A percentile compares a stretch with the other conserved stretches of the same genome.
Conservation (phyloP, 2,888 invertebrate genomes). For the Spodoptera exigua region DNA sequence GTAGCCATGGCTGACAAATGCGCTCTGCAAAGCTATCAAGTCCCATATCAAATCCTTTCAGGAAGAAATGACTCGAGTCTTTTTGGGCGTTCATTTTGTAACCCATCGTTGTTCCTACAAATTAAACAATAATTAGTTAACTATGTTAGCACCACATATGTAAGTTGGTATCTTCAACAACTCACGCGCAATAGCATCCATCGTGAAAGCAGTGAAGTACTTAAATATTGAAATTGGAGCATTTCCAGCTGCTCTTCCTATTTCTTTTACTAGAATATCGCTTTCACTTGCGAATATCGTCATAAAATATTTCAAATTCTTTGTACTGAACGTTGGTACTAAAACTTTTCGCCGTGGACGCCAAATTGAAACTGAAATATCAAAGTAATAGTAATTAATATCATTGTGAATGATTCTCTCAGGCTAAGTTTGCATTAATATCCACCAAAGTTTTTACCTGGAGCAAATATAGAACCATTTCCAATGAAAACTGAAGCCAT, state of each 20-base stretch:
- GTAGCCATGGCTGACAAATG: slow-evolving; percentile 59
- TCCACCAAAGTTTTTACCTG: slow-evolving; percentile 60
- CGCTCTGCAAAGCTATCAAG: slow-evolving; percentile 35
- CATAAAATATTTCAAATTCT: slow-evolving; percentile 60
- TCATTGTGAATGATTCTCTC: too few species aligned
- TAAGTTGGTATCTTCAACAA: too few species aligned
- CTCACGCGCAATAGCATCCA: slow-evolving; percentile 60
- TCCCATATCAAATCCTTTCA: slow-evolving; percentile 48
- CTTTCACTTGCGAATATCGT: slow-evolving; percentile 62
- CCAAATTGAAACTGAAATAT: slow-evolving; percentile 65
- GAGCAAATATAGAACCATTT: slow-evolving; percentile 70
- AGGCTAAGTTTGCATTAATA: too few species aligned
- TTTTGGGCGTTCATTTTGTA: slow-evolving; percentile 45
- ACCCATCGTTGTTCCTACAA: slow-evolving; percentile 55
- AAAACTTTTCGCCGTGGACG: slow-evolving; percentile 69
- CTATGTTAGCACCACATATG: too few species aligned
- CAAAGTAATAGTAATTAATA: too few species aligned
- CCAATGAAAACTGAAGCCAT: slow-evolving; percentile 57
- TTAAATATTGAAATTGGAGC: slow-evolving; percentile 46
- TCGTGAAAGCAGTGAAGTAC: slow-evolving; percentile 54
- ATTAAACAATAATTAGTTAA: slow-evolving; percentile 11
- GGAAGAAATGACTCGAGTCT: slow-evolving; percentile 43
- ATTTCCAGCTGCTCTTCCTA: slow-evolving; percentile 22
- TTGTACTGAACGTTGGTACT: slow-evolving; percentile 60
- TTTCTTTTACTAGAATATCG: slow-evolving; percentile 37